Evolutionary conservation across 1,140 invertebrate genomes (phyloP), one percentile per base, ranked within the genome.

Genomic region (Vanessa atalanta): DNA sequence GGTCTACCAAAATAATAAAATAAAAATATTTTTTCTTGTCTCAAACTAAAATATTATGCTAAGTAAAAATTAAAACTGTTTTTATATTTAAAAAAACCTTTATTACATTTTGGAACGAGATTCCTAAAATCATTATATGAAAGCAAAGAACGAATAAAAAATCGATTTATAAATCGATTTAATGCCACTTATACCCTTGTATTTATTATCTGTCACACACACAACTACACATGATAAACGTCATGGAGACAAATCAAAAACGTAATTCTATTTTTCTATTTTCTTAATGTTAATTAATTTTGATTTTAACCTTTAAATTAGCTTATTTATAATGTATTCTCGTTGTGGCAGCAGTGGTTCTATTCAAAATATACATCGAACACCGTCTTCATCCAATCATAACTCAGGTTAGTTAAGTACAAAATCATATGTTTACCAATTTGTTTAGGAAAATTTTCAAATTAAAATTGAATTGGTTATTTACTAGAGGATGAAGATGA

Each of bases 401-500:
- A 98, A 97, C 88, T 96, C 97, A 91, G 97, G 96, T 96, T 93
- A 87, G 82, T 79, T 63, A 16, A 37, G 16, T 11, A 16, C 3
- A 31, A 23, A 64, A 8, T 53, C 15, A 26, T 47, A 4, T 70
- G 69, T 61, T 61, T 61, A 61, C 57, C 5, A n/a, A n/a, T 61
- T 16, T 43, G 66, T 43, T 69, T 66, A 16, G 15, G 13, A 31
- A 20, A 7, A 15, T 50, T 23, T n/a, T 31, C 47, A 14, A n/a
- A 47, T 47, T 65, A 50, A 66, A 15, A 26, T 31, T 13, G 16
- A 12, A 14, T 61, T 20, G 68, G 26, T 76, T 65, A 66, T 16
- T 71, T 64, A 72, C 37, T 82, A 96, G 97, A 98, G 92, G 98
- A 98, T 93, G 98, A 99, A 90, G 98, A 98, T 87, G 97, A 97